Percentiles rank a stretch among this genome's conserved stretches.
Evolutionary conservation across 1,140 invertebrate species (phyloP).

Genomic region (Trichoplusia ni): DNA sequence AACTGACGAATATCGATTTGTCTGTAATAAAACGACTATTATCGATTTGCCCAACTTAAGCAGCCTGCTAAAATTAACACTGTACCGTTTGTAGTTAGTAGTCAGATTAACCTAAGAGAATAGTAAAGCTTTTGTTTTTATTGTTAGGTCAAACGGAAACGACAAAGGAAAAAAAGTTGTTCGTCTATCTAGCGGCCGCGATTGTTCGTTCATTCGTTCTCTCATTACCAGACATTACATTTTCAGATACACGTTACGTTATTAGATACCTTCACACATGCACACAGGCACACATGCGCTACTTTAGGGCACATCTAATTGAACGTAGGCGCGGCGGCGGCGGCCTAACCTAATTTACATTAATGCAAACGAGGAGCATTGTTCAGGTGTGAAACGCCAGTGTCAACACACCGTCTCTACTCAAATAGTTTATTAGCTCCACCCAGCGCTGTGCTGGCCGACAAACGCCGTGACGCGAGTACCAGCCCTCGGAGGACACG

Average conservation of each 20-base stretch:
- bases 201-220: not conserved
- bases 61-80: no score
- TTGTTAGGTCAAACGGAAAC: no score
- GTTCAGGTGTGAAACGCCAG: slow-evolving; percentile 80
- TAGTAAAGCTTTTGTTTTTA: no score
- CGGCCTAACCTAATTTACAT: slow-evolving; percentile 80
- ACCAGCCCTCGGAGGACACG: slow-evolving; percentile 70
- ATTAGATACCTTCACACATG: slow-evolving; percentile 65
- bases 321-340: slow-evolving; percentile 73
- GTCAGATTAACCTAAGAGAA: no score
- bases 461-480: slow-evolving; percentile 68
- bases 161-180: no score
- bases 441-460: slow-evolving; percentile 73
- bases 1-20: no score
- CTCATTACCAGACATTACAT: no score
- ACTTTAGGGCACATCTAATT: slow-evolving; percentile 76
- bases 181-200: no score
- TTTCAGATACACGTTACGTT: slow-evolving; percentile 57
- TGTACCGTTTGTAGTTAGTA: no score
- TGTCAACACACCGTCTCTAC: slow-evolving; percentile 77
- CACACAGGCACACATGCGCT: slow-evolving; percentile 56
- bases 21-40: no score
- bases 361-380: slow-evolving; percentile 81
- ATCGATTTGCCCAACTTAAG: no score
- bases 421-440: slow-evolving; percentile 80